These are phyloP conservation scores for Lasioglossum malachurum DNA, from an alignment of 2,888 invertebrate species.

Conservation along the genomic window DNA sequence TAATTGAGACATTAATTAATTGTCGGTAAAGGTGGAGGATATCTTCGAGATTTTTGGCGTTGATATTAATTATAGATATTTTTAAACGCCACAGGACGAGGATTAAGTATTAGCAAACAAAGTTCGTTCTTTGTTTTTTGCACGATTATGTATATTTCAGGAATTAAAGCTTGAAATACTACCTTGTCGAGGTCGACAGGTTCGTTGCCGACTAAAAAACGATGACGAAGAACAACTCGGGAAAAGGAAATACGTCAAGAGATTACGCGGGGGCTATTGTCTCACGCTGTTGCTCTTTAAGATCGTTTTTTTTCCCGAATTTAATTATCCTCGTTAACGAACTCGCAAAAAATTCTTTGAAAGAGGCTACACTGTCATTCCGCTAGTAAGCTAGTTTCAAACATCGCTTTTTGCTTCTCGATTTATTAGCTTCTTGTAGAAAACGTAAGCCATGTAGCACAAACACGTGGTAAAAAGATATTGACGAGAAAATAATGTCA, in stretches of 20 bases:
- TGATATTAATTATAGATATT: background rate
- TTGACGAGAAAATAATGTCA: background rate
- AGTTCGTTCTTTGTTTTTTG: background rate
- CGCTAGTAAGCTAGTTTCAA: background rate
- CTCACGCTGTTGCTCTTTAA: background rate
- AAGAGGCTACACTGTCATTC: background rate
- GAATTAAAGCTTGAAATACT: background rate
- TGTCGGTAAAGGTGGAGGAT: background rate
- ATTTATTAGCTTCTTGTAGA: background rate
- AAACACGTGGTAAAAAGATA: background rate
- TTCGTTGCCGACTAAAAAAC: background rate
- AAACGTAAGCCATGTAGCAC: background rate
- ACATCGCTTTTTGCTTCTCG: background rate
- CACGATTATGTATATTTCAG: slow-evolving; percentile 8
- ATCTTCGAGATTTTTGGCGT: background rate
- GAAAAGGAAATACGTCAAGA: background rate
- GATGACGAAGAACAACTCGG: background rate
- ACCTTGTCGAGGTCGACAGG: slow-evolving; percentile 18
- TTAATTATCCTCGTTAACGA: background rate
- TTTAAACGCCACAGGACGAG: background rate
- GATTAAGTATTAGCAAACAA: background rate
- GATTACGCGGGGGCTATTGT: background rate
- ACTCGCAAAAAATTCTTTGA: background rate
- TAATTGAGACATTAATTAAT: background rate
- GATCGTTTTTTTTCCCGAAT: background rate